Conservation (phyloP, 1,140 invertebrate species). For the Odontomachus brunneus region DNA sequence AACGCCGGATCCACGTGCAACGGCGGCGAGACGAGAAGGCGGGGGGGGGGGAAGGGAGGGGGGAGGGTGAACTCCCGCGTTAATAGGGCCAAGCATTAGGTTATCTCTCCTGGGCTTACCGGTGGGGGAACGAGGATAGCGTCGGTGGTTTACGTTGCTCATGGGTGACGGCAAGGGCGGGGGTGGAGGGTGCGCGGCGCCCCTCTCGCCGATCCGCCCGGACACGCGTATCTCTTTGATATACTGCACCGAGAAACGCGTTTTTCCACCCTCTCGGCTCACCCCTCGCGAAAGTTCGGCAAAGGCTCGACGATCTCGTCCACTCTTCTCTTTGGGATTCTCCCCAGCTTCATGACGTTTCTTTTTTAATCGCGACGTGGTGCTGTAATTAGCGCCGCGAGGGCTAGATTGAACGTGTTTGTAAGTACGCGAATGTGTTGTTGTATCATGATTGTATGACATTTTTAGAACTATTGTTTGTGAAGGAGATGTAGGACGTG, state of each 20-base stretch:
- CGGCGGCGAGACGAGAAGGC: background rate
- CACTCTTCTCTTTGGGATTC: constrained; percentile 44
- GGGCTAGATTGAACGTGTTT: too few species aligned
- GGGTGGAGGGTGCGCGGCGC: constrained; percentile 36
- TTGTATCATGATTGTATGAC: too few species aligned
- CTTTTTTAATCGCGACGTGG: too few species aligned
- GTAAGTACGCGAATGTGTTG: too few species aligned
- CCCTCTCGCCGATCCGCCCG: constrained; percentile 69
- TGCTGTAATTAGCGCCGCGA: too few species aligned
- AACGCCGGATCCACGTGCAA: constrained; percentile 2
- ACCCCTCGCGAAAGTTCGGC: constrained; percentile 56
- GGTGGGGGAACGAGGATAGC: background rate
- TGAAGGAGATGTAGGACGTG: too few species aligned
- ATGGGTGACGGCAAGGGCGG: constrained; percentile 9
- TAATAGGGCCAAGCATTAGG: constrained; percentile 80
- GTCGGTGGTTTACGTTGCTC: constrained; percentile 53
- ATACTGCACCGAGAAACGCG: constrained; percentile 68
- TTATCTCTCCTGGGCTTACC: constrained; percentile 73
- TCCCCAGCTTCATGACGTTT: constrained; percentile 46
- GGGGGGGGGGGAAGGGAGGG: constrained; percentile 24
- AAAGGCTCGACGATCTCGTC: constrained; percentile 57
- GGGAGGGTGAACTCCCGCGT: constrained; percentile 48
- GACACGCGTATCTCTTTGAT: constrained; percentile 76
- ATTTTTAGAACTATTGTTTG: too few species aligned
- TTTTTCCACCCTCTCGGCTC: constrained; percentile 43